Evolutionary conservation across 2,113 vertebrate species (phyloP).

Genomic region (Eublepharis macularius): DNA sequence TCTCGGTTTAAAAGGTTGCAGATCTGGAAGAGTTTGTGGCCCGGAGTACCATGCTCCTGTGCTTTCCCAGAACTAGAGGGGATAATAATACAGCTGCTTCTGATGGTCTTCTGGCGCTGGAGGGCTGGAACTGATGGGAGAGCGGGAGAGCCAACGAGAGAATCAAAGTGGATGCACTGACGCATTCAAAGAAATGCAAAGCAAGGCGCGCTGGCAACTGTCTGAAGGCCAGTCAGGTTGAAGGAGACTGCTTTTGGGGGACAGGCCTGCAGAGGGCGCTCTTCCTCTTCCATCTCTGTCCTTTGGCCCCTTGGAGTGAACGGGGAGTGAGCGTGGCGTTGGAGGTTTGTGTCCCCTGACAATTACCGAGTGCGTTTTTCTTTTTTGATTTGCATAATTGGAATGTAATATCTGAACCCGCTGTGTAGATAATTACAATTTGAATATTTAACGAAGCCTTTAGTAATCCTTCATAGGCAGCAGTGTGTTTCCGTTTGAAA

Average conservation of each 20-base stretch:
- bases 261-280: neutral
- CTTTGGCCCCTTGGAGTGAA: neutral
- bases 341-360: neutral
- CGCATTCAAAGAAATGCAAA: too few species aligned
- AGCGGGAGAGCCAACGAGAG: too few species aligned
- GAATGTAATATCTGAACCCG: neutral
- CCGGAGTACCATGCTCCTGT: too few species aligned
- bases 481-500: neutral
- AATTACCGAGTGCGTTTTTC: neutral
- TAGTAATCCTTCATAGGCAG: neutral
- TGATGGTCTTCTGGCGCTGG: too few species aligned
- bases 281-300: neutral
- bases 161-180: too few species aligned
- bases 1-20: too few species aligned
- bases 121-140: too few species aligned
- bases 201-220: too few species aligned
- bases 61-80: too few species aligned
- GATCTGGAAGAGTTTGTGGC: too few species aligned
- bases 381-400: neutral
- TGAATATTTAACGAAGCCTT: slow-evolving; percentile 2
- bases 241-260: neutral
- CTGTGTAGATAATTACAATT: neutral
- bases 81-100: too few species aligned
- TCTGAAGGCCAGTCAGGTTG: neutral
- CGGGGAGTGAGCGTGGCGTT: neutral